Conservation (phyloP, 2,113 vertebrate genomes). For the Columba livia region DNA sequence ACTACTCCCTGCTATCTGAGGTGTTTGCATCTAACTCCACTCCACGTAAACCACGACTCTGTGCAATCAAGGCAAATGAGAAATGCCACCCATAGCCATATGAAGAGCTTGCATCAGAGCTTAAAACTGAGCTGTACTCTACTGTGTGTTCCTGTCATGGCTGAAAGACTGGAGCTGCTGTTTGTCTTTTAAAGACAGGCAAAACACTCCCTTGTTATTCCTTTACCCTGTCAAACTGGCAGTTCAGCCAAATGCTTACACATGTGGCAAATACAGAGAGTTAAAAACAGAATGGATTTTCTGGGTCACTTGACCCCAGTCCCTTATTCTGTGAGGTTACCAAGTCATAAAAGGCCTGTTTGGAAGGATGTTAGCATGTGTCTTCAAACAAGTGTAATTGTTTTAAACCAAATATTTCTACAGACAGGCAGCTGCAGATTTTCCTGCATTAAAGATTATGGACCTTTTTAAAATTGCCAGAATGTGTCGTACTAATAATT, state of each 20-base stretch:
- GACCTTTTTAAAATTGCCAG: background rate
- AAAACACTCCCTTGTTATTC: background rate
- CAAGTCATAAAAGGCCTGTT: background rate
- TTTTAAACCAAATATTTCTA: background rate
- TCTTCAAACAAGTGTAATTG: background rate
- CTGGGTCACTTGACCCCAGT: background rate
- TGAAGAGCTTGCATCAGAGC: background rate
- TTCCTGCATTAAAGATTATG: background rate
- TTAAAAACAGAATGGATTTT: background rate
- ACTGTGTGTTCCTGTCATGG: background rate
- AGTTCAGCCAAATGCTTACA: background rate
- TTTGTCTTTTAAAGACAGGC: background rate
- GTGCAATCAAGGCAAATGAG: background rate
- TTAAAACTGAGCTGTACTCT: background rate
- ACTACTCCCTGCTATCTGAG: background rate
- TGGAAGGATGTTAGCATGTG: background rate
- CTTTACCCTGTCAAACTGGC: background rate
- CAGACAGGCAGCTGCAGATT: background rate
- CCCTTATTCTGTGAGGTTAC: background rate
- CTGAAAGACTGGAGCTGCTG: background rate
- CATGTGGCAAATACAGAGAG: background rate
- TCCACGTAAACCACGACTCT: background rate
- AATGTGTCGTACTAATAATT: background rate
- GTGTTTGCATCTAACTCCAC: background rate
- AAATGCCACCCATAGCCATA: background rate